Evolutionary conservation across 1,140 invertebrate genomes (phyloP), one percentile per base, ranked within the genome.

Genomic region (Lepidostoma basale): DNA sequence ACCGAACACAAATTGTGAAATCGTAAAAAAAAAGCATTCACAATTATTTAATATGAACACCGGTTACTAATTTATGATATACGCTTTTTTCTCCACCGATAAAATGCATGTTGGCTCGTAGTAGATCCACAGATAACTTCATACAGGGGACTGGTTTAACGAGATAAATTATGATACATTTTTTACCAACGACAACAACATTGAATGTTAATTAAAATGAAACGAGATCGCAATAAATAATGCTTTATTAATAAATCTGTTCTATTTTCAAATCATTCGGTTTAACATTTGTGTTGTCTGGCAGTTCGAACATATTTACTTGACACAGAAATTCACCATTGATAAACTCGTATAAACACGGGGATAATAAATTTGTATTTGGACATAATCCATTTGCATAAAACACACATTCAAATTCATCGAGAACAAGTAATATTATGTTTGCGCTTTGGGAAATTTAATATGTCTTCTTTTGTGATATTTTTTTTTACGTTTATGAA

Each of bases 241-340:
- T n/a, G n/a, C n/a, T n/a, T n/a, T 47, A 47, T 56, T 16, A 56
- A 56, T 56, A 36, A 56, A 56, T 56, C 16, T 22, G 52, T 56
- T 30, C 16, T 9, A 39, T 39, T 36, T 30, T 49, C 22, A 18
- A 49, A 23, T 23, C 45, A 47, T 47, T 47, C 44, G 23, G 14
- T 40, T n/a, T n/a, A n/a, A n/a, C n/a, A n/a, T n/a, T n/a, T n/a
- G n/a, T n/a, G n/a, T n/a, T n/a, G n/a, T n/a, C n/a, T n/a, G n/a
- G n/a, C n/a, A n/a, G n/a, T n/a, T n/a, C n/a, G n/a, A n/a, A n/a
- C n/a, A n/a, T n/a, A n/a, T n/a, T n/a, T n/a, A n/a, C n/a, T n/a
- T n/a, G n/a, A n/a, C n/a, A n/a, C n/a, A n/a, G n/a, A n/a, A n/a
- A n/a, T n/a, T n/a, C n/a, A n/a, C n/a, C n/a, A n/a, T n/a, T n/a